Percentiles rank a stretch among this genome's conserved stretches.
These are phyloP conservation scores for Menura novaehollandiae DNA, from an alignment of 2,113 vertebrate genomes.

Conservation along the genomic window DNA sequence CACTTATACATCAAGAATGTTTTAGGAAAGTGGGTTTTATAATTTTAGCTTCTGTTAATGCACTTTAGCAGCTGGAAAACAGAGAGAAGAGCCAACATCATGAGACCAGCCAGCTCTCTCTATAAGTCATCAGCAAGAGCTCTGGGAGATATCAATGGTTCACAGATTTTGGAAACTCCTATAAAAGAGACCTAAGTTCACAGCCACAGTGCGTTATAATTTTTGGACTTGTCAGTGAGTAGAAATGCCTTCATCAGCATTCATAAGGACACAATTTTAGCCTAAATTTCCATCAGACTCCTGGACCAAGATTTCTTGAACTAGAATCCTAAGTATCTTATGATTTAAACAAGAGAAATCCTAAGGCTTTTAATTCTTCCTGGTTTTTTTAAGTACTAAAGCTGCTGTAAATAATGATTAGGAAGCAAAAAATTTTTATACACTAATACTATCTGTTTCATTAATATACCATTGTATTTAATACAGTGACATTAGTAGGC, in stretches of 20 bases:
- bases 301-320: background rate
- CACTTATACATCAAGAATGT: background rate
- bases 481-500: background rate
- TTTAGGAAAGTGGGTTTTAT: background rate
- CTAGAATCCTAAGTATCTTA: background rate
- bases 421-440: background rate
- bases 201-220: background rate
- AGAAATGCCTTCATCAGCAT: background rate
- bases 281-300: background rate
- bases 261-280: background rate
- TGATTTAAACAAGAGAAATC: background rate
- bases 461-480: background rate
- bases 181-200: background rate
- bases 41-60: slow-evolving; percentile 6
- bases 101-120: background rate
- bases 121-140: background rate
- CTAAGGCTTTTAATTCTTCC: background rate
- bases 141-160: background rate
- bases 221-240: background rate
- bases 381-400: background rate
- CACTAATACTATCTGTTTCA: background rate
- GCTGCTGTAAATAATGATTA: background rate
- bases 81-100: background rate
- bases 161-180: background rate
- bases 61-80: slow-evolving; percentile 11